phyloP scores from a whole-genome alignment of 2,797 vertebrate genomes.

The Phrynocephalus vlangalii region DNA sequence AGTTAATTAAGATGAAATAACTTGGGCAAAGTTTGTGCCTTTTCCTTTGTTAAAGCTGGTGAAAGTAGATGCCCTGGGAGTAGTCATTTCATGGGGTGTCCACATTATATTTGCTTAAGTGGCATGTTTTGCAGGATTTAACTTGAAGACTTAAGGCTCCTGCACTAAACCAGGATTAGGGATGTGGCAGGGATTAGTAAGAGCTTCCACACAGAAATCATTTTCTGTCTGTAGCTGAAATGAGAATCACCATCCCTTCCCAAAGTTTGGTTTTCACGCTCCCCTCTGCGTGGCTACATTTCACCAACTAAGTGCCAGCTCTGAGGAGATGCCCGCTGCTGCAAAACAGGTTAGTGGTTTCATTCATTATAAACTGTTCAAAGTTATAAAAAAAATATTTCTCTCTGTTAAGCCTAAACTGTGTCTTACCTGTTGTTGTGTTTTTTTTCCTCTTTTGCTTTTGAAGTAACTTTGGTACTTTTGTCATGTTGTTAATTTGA shows the following conservation, averaged over 20 bases:
- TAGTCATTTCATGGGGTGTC: conserved; percentile 18
- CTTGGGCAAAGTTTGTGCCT: neutral
- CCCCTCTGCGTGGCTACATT: neutral
- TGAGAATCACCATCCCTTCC: conserved; percentile 33
- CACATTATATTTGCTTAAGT: conserved; percentile 52
- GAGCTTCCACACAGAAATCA: conserved; percentile 23
- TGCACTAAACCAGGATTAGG: conserved; percentile 72
- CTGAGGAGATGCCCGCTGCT: conserved; percentile 35
- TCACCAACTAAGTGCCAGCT: conserved; percentile 22
- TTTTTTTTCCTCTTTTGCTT: neutral
- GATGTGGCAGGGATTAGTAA: conserved; percentile 65
- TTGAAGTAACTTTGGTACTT: conserved; percentile 26
- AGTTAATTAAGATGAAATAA: neutral
- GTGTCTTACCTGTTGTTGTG: neutral
- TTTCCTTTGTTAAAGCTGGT: neutral
- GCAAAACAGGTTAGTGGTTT: conserved; percentile 68
- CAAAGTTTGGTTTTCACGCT: conserved; percentile 40
- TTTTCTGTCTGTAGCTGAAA: conserved; percentile 34
- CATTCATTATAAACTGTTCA: conserved; percentile 12
- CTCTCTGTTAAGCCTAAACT: conserved; percentile 32
- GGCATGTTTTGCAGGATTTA: conserved; percentile 66
- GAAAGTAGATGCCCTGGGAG: conserved; percentile 35
- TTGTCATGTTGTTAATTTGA: conserved; percentile 22
- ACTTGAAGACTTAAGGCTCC: conserved; percentile 67
- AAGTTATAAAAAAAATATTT: neutral